Percentiles rank a stretch among this genome's conserved stretches.
Evolutionary conservation across 2,888 invertebrate species (phyloP).

Genomic region (Lottia gigantea): DNA sequence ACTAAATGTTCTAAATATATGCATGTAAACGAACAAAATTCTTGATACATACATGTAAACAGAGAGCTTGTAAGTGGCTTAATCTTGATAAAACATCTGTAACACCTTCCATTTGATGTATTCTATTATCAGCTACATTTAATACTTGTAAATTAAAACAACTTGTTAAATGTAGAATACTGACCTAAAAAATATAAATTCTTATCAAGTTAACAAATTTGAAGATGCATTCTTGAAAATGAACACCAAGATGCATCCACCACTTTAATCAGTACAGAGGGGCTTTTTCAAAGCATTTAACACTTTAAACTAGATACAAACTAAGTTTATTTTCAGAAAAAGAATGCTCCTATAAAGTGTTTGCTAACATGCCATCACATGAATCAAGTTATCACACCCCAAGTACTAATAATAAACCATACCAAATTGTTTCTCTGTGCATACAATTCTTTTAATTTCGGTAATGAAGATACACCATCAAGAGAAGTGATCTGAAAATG

Average conservation of each 20-base stretch:
- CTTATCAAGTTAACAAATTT: too few species aligned
- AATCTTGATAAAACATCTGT: conserved; percentile 47
- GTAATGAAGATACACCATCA: conserved; percentile 57
- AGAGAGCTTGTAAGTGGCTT: conserved; percentile 44
- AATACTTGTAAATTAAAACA: conserved; percentile 50
- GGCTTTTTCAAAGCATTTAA: background rate
- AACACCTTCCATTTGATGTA: conserved; percentile 45
- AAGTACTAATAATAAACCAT: conserved; percentile 22
- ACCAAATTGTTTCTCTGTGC: conserved; percentile 58
- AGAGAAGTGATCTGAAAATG: conserved; percentile 49
- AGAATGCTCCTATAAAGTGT: too few species aligned
- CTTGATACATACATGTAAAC: conserved; percentile 45
- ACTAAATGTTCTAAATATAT: too few species aligned
- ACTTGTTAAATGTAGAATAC: conserved; percentile 52
- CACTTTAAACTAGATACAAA: background rate
- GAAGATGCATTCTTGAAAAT: too few species aligned
- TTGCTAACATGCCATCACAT: too few species aligned
- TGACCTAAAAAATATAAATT: conserved; percentile 35
- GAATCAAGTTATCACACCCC: too few species aligned
- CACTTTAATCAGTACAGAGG: background rate
- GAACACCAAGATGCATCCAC: too few species aligned
- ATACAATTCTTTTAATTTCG: conserved; percentile 53
- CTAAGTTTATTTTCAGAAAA: too few species aligned
- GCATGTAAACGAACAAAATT: background rate
- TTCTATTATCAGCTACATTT: conserved; percentile 54